phyloP scores from a whole-genome alignment of 2,797 vertebrate species.

The Sebastes matsubarae region DNA sequence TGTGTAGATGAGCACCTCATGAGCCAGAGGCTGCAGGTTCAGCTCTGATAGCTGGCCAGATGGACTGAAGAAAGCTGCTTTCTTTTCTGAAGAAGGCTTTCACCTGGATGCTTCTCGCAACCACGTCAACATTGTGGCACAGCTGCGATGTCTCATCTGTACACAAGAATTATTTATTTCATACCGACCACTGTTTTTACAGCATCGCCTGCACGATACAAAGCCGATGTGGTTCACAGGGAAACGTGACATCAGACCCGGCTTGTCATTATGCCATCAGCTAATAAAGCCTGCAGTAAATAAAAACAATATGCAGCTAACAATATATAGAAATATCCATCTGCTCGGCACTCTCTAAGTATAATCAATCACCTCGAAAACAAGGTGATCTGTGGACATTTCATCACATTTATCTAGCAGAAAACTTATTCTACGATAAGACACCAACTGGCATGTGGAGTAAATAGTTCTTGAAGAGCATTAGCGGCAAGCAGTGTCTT shows the following conservation, averaged over 20 bases:
- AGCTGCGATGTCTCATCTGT: constrained; percentile 12
- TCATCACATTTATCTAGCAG: constrained; percentile 35
- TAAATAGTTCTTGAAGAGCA: constrained; percentile 80
- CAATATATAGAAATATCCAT: constrained; percentile 42
- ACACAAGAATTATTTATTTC: background rate
- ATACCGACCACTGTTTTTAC: background rate
- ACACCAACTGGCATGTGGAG: constrained; percentile 60
- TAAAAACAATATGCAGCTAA: constrained; percentile 35
- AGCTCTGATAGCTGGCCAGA: constrained; percentile 46
- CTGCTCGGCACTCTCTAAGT: constrained; percentile 27
- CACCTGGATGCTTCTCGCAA: constrained; percentile 14
- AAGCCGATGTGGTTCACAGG: background rate
- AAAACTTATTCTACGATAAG: constrained; percentile 57
- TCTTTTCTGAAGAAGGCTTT: constrained; percentile 27
- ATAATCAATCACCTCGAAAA: constrained; percentile 50
- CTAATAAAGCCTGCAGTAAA: constrained; percentile 35
- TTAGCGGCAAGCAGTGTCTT: constrained; percentile 84
- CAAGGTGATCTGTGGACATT: constrained; percentile 38
- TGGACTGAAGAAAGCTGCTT: constrained; percentile 23
- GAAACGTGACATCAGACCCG: background rate
- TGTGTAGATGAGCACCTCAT: constrained; percentile 2
- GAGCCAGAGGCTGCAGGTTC: constrained; percentile 51
- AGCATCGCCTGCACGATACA: background rate
- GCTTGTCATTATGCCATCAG: constrained; percentile 1
- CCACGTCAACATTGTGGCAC: constrained; percentile 4